Percentiles rank a stretch among this genome's conserved stretches.
phyloP scores from a whole-genome alignment of 2,888 invertebrate species.

The Nymphalis polychloros region DNA sequence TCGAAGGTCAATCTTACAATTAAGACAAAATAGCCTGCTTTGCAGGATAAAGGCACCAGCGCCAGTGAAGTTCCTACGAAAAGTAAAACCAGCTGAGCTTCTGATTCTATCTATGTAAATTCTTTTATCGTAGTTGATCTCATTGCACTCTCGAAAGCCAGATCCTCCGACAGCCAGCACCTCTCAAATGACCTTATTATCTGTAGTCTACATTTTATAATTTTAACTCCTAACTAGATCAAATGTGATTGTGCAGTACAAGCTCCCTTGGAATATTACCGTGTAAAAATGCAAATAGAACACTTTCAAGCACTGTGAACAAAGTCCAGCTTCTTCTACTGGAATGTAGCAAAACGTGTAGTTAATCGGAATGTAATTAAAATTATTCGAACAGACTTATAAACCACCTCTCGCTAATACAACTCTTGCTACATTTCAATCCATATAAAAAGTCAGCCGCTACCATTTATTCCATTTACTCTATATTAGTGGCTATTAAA shows the following conservation, averaged over 20 bases:
- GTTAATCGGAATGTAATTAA: slow-evolving; percentile 33
- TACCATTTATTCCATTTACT: slow-evolving; percentile 59
- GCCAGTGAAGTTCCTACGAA: slow-evolving; percentile 15
- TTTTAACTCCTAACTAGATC: slow-evolving; percentile 77
- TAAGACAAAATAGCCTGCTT: slow-evolving; percentile 20
- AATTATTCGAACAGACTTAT: slow-evolving; percentile 21
- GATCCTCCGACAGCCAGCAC: slow-evolving; percentile 48
- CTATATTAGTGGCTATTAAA: slow-evolving; percentile 57
- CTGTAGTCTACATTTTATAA: slow-evolving; percentile 71
- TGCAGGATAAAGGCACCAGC: slow-evolving; percentile 35
- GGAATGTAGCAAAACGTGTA: slow-evolving; percentile 32
- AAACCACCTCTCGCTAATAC: slow-evolving; percentile 43
- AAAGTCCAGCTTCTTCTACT: slow-evolving; percentile 19
- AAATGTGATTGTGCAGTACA: slow-evolving; percentile 78
- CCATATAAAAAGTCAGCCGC: slow-evolving; percentile 65
- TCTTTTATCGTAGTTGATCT: slow-evolving; percentile 3
- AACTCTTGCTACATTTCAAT: slow-evolving; percentile 60
- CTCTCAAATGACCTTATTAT: slow-evolving; percentile 55
- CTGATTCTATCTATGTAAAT: slow-evolving; percentile 5
- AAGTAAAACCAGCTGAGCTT: slow-evolving; percentile 17
- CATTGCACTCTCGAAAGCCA: slow-evolving; percentile 5
- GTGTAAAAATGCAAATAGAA: slow-evolving; percentile 37
- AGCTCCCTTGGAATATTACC: slow-evolving; percentile 34
- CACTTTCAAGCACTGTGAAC: slow-evolving; percentile 29
- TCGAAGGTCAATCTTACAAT: slow-evolving; percentile 17